phyloP scores from a whole-genome alignment of 2,113 vertebrate genomes.

The Paracanthobrama guichenoti region DNA sequence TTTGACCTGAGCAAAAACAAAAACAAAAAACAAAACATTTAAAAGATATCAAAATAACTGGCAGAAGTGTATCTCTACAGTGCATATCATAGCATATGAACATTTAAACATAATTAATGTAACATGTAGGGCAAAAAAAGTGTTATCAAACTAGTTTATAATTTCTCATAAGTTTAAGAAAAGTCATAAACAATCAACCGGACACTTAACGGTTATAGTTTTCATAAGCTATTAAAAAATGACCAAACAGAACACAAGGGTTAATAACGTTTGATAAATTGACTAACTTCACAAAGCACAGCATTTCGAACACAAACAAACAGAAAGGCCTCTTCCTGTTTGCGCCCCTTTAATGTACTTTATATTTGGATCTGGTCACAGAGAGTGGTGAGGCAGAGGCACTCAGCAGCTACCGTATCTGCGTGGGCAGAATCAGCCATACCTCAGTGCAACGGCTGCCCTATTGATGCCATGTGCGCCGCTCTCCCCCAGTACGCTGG shows the following conservation, averaged over 20 bases:
- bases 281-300: not conserved
- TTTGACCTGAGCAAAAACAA: too few species aligned
- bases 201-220: not conserved
- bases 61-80: not conserved
- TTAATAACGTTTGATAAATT: not conserved
- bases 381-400: not conserved
- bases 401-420: not conserved
- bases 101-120: not conserved
- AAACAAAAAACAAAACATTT: not conserved
- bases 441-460: slow-evolving; percentile 45
- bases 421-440: slow-evolving; percentile 23
- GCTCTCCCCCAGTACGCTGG: slow-evolving; percentile 75
- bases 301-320: not conserved
- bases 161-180: not conserved
- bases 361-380: slow-evolving; percentile 28
- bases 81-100: not conserved
- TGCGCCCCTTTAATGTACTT: not conserved
- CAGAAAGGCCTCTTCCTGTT: slow-evolving; percentile 6
- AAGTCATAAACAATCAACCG: not conserved
- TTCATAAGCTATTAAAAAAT: not conserved
- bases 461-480: slow-evolving; percentile 14
- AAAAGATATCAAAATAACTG: not conserved
- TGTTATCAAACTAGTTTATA: not conserved
- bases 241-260: not conserved
- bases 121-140: not conserved